Percentiles rank a stretch among this genome's conserved stretches.
Evolutionary conservation across 92 coral and sea anemone species (phyloP).

Genomic region (Phymanthus crucifer): DNA sequence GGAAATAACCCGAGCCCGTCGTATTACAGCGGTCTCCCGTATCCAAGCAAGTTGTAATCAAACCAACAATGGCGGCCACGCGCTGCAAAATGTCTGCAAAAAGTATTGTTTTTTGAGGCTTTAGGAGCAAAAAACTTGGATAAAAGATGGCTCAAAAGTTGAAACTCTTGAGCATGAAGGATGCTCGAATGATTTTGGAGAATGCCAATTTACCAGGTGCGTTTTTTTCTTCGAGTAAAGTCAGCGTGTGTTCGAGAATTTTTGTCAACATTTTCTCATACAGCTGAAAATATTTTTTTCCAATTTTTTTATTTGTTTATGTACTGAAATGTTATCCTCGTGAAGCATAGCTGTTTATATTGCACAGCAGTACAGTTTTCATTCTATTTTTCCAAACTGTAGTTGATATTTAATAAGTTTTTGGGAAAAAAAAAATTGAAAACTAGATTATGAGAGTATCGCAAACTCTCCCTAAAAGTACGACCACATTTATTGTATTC

Average conservation of each 20-base stretch:
- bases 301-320: too few relatives aligned
- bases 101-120: neutral
- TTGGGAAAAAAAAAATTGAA: too few relatives aligned
- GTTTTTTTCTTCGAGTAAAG: neutral
- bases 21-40: conserved; percentile 38
- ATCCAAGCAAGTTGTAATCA: conserved; percentile 30
- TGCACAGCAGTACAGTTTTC: neutral
- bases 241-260: conserved; percentile 3
- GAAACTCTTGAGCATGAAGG: conserved; percentile 47
- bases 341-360: too few relatives aligned
- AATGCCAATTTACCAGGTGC: conserved; percentile 70
- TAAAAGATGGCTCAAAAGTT: conserved; percentile 34
- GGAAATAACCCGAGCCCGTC: conserved; percentile 1
- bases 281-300: neutral
- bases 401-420: neutral
- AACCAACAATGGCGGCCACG: conserved; percentile 31
- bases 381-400: neutral
- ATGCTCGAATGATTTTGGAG: conserved; percentile 62
- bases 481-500: too few relatives aligned
- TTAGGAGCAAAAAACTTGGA: neutral
- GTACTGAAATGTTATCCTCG: too few relatives aligned
- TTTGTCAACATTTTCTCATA: neutral
- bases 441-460: too few relatives aligned
- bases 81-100: neutral
- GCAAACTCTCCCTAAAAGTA: too few relatives aligned